Percentiles rank a stretch among this genome's conserved stretches.
phyloP scores from a whole-genome alignment of 2,113 vertebrate genomes.

The Hemicordylus capensis region DNA sequence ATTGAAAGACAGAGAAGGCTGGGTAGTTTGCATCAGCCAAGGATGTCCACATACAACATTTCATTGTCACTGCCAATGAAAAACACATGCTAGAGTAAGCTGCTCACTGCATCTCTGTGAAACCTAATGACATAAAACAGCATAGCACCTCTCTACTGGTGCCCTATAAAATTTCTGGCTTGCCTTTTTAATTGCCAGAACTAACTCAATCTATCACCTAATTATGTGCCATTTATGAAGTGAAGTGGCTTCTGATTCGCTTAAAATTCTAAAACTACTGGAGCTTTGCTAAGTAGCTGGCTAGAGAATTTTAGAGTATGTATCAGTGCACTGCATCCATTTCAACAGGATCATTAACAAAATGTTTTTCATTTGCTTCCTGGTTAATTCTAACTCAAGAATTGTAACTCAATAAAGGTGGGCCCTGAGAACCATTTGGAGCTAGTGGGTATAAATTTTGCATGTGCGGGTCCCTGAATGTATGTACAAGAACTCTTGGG shows the following conservation, averaged over 20 bases:
- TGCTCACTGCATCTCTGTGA: no score
- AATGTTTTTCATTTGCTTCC: neutral
- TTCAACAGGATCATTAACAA: neutral
- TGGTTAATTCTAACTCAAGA: no score
- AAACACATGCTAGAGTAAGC: conserved; percentile 66
- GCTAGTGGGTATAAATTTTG: no score
- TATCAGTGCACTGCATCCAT: accelerated
- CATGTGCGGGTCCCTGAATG: no score
- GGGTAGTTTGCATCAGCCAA: conserved; percentile 47
- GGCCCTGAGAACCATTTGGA: no score
- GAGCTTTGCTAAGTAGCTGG: neutral
- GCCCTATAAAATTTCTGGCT: conserved; percentile 56
- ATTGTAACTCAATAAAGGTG: no score
- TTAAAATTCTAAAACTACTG: conserved; percentile 1
- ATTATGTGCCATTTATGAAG: conserved; percentile 71
- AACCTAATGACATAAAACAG: conserved; percentile 70
- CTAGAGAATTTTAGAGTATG: conserved; percentile 7
- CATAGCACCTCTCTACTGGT: conserved; percentile 51
- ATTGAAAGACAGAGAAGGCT: neutral
- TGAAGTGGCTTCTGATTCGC: conserved; percentile 44
- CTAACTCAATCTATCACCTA: conserved; percentile 73
- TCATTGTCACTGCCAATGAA: conserved; percentile 66
- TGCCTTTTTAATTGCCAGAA: conserved; percentile 65
- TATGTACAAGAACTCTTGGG: no score
- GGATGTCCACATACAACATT: conserved; percentile 55